phyloP scores from a whole-genome alignment of 2,797 vertebrate species.

The Labroides dimidiatus region DNA sequence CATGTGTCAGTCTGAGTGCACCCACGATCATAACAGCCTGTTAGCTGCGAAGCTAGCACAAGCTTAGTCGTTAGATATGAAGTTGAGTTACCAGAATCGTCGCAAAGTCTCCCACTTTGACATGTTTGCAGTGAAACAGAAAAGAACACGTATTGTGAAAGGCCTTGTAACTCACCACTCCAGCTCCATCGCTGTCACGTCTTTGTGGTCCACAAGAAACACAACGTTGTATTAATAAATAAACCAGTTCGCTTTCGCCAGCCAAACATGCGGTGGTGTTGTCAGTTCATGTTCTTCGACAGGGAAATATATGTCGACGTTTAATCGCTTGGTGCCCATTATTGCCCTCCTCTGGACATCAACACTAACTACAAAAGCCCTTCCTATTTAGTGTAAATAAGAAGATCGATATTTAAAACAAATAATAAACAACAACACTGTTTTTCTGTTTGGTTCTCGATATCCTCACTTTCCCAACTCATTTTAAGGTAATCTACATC shows the following conservation, averaged over 20 bases:
- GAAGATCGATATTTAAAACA: too few species aligned
- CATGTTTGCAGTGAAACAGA: background rate
- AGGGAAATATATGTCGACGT: background rate
- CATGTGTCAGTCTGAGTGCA: too few species aligned
- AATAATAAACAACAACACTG: too few species aligned
- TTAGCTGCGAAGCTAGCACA: background rate
- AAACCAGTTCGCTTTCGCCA: background rate
- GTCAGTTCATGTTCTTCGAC: conserved; percentile 46
- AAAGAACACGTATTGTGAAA: too few species aligned
- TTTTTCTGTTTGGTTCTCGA: too few species aligned
- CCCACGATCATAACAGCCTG: too few species aligned
- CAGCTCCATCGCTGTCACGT: conserved; percentile 64
- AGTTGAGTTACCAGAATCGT: background rate
- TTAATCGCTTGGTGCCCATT: background rate
- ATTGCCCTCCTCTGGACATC: conserved; percentile 57
- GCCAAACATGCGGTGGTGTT: conserved; percentile 4
- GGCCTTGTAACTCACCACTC: conserved; percentile 73
- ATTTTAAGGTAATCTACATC: too few species aligned
- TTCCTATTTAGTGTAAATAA: background rate
- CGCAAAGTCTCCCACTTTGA: background rate
- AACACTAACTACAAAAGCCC: background rate
- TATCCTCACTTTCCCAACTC: too few species aligned
- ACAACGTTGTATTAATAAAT: background rate
- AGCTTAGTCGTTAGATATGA: background rate
- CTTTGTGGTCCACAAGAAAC: rapidly evolving